Conservation (phyloP, 2,113 vertebrate genomes). For the Ictidomys tridecemlineatus region DNA sequence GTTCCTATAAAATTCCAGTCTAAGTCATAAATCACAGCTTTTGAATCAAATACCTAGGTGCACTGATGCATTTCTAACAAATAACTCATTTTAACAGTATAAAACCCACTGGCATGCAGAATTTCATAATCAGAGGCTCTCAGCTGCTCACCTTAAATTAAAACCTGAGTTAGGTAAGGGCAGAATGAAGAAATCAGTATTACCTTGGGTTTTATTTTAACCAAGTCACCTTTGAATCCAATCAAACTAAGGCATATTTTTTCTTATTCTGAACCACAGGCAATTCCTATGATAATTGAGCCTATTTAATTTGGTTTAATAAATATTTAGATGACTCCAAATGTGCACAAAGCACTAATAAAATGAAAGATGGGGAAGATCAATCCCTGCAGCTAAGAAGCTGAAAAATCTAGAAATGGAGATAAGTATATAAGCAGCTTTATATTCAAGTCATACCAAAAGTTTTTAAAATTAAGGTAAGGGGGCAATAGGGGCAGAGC, state of each 20-base stretch:
- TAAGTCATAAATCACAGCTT: slow-evolving; percentile 70
- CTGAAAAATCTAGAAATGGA: slow-evolving; percentile 3
- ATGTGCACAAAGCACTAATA: not conserved
- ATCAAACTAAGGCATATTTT: slow-evolving; percentile 44
- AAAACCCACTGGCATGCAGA: not conserved
- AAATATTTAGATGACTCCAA: slow-evolving; percentile 64
- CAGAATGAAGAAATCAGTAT: slow-evolving; percentile 50
- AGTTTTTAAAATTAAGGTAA: slow-evolving; percentile 49
- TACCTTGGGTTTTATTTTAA: slow-evolving; percentile 65
- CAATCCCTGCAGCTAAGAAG: not conserved
- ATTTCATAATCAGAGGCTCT: slow-evolving; percentile 70
- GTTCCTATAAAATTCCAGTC: slow-evolving; percentile 73
- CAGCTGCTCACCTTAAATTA: slow-evolving; percentile 48
- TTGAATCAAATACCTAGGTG: slow-evolving; percentile 56
- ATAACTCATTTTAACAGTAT: slow-evolving; percentile 59
- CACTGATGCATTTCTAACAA: slow-evolving; percentile 72
- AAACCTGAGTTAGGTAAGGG: slow-evolving; percentile 42
- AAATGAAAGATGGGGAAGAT: slow-evolving; percentile 19
- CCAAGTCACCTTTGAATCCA: slow-evolving; percentile 51
- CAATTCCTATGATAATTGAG: slow-evolving; percentile 44
- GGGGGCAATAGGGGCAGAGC: not conserved
- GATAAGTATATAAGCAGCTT: not conserved
- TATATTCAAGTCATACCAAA: not conserved
- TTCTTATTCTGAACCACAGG: slow-evolving; percentile 20
- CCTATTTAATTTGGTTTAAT: slow-evolving; percentile 66